Evolutionary conservation across 2,888 invertebrate species (phyloP), one percentile per base, ranked within the genome.

Genomic region (Caprella mutica): DNA sequence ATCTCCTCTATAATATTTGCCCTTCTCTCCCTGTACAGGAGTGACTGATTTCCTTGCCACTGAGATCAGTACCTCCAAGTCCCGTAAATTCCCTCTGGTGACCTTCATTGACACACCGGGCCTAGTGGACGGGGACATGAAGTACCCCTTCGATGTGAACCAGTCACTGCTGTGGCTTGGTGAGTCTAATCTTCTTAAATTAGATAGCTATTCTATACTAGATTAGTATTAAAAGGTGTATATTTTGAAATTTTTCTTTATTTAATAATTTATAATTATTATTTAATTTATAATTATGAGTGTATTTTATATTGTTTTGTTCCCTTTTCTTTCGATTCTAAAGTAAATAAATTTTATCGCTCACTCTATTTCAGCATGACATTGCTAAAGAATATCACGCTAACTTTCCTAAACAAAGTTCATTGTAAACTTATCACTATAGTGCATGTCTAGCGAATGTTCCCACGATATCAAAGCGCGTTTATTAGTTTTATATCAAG

Each of bases 51-150:
- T 77, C 69, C 69, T 79, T 58, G 71, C 71, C 4, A 78, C 78
- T 5, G 79, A 79, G 68, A 74, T 79, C 23, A 76, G 77, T 23
- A 76, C 78, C 5, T 78, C 78, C 2, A 76, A 77, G 66, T 75
- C 77, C 67, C 77, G 77, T 69, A 77, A 77, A 66, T 79, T 79
- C 68, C 74, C 73, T 65, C 70, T 79, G 59, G 76, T 79, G 38
- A 78, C 77, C 6, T 79, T 79, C 69, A 75, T 79, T 19, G 78
- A 79, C 68, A 77, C 78, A 1, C 78, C 79, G n/a, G 79, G 78
- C 4, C 70, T 79, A 19, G 79, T 79, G 6, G 78, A 79, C 71
- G 79, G 79, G 2, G 77, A 77, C 67, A 77, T 78, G 77, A 76
- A 77, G 66, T 79, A 79, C 68, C 78, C 78, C 2, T 79, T 77